These are phyloP conservation scores for Glareola pratincola DNA, from an alignment of 2,113 vertebrate genomes.

Conservation along the genomic window DNA sequence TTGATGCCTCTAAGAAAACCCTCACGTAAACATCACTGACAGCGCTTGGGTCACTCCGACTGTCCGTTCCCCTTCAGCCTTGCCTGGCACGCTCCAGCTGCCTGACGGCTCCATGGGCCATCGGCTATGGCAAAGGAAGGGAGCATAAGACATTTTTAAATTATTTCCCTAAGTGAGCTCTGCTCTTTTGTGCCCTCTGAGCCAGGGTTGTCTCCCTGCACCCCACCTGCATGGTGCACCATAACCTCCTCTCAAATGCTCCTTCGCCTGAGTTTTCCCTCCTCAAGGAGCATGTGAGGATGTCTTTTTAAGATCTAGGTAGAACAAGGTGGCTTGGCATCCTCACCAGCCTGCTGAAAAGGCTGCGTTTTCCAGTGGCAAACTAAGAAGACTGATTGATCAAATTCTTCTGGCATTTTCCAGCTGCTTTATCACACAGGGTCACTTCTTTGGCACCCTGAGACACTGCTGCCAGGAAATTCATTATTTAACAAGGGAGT, in stretches of 20 bases:
- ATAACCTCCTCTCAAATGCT: not conserved
- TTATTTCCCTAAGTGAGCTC: not conserved
- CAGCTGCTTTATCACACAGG: not conserved
- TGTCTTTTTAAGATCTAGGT: not conserved
- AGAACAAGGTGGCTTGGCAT: not conserved
- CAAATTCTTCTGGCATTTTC: not conserved
- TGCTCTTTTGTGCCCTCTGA: not conserved
- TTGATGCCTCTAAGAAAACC: not conserved
- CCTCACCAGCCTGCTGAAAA: not conserved
- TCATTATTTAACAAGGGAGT: not conserved
- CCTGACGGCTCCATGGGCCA: not conserved
- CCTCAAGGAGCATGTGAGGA: not conserved
- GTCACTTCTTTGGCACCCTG: not conserved
- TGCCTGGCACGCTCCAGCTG: not conserved
- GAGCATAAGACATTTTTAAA: not conserved
- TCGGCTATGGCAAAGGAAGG: not conserved
- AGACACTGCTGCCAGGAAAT: not conserved
- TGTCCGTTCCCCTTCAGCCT: not conserved
- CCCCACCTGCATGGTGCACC: not conserved
- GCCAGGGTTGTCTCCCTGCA: not conserved
- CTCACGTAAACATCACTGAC: not conserved
- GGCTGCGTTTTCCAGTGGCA: not conserved
- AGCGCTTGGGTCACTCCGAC: not conserved
- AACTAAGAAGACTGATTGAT: not conserved
- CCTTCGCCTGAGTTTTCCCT: not conserved